Evolutionary conservation across 37 sponge, comb jelly and placozoan genomes (phyloP).

Genomic region (Cliona cf. orientalis): DNA sequence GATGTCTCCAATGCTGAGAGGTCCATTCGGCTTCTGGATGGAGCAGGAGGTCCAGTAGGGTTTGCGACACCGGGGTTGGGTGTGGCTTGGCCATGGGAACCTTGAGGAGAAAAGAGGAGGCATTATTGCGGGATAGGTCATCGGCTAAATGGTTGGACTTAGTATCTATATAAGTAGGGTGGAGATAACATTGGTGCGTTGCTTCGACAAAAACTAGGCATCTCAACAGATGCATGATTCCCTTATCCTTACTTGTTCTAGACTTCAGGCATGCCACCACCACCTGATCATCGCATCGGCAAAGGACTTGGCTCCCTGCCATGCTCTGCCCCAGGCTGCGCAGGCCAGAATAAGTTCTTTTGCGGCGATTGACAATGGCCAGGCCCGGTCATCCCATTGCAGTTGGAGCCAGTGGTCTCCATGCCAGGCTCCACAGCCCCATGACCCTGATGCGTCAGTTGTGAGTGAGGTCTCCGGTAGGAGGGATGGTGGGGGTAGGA

Average conservation of each 20-base stretch:
- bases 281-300: slow-evolving; percentile 57
- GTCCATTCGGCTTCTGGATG: slow-evolving; percentile 15
- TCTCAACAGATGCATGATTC: slow-evolving; percentile 48
- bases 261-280: slow-evolving; percentile 40
- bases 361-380: slow-evolving; percentile 22
- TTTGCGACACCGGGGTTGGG: not conserved
- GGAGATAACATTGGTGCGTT: not conserved
- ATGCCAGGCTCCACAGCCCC: slow-evolving; percentile 63
- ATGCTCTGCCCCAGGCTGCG: slow-evolving; percentile 41
- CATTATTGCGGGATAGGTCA: slow-evolving; percentile 43
- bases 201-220: slow-evolving; percentile 29
- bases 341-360: slow-evolving; percentile 49
- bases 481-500: not conserved
- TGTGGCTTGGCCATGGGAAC: slow-evolving; percentile 15
- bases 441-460: slow-evolving; percentile 61
- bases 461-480: not conserved
- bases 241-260: slow-evolving; percentile 2
- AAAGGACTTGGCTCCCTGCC: slow-evolving; percentile 21
- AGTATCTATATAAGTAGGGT: slow-evolving; percentile 1
- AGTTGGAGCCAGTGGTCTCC: slow-evolving; percentile 44
- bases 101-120: slow-evolving; percentile 46
- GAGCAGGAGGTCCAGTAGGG: slow-evolving; percentile 26
- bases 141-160: slow-evolving; percentile 44
- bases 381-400: slow-evolving; percentile 25
- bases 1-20: slow-evolving; percentile 10